Percentiles rank a stretch among this genome's conserved stretches.
These are phyloP conservation scores for Macropodus opercularis DNA, from an alignment of 2,797 vertebrate species.

Conservation along the genomic window DNA sequence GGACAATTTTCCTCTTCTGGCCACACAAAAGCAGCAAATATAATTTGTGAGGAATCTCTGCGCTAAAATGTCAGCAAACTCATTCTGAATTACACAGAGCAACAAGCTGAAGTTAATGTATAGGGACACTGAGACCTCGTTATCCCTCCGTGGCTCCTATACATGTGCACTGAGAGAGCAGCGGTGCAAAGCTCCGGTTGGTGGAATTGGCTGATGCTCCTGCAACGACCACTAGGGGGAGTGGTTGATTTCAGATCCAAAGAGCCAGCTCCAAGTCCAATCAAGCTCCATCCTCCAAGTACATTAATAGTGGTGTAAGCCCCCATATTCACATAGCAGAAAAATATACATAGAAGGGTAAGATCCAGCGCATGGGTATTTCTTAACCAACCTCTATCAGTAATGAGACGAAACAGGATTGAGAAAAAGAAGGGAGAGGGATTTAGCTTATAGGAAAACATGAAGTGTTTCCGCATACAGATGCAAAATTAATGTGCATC, in stretches of 20 bases:
- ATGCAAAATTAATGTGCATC: slow-evolving; percentile 1
- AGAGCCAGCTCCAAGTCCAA: slow-evolving; percentile 4
- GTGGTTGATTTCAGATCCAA: slow-evolving; percentile 43
- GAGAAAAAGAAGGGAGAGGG: background rate
- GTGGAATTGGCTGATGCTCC: slow-evolving; percentile 20
- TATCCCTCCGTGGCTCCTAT: background rate
- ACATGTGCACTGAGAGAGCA: background rate
- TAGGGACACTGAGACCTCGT: background rate
- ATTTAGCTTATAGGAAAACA: slow-evolving; percentile 1
- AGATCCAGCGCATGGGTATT: background rate
- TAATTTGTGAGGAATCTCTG: slow-evolving; percentile 38
- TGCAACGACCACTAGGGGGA: slow-evolving; percentile 61
- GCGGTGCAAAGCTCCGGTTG: background rate
- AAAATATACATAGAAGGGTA: background rate
- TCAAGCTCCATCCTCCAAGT: slow-evolving; percentile 8
- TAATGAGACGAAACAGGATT: background rate
- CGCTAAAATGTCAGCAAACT: slow-evolving; percentile 11
- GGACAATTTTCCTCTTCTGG: slow-evolving; percentile 33
- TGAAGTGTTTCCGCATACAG: slow-evolving; percentile 1
- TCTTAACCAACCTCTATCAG: background rate
- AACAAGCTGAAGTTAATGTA: too few relatives aligned
- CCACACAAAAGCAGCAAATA: slow-evolving; percentile 40
- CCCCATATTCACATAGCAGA: background rate
- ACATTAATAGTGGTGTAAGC: background rate
- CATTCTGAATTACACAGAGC: background rate